Evolutionary conservation across 2,797 vertebrate genomes (phyloP), one percentile per base, ranked within the genome.

Genomic region (Ptychadena robeensis): DNA sequence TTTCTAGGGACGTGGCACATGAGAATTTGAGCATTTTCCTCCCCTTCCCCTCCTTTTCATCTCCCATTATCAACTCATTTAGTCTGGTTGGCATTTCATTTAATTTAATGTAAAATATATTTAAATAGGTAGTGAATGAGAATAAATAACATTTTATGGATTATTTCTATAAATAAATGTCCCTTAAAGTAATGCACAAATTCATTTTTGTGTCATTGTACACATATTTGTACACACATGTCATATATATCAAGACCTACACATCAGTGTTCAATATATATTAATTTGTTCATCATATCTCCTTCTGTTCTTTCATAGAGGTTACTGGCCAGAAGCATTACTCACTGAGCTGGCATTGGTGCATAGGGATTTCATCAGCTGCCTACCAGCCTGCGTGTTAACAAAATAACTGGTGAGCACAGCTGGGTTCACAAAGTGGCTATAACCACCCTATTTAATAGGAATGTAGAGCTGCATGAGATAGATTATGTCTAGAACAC

Each of bases 331-430:
- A 18, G 14, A 22, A 35, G n/a, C 15, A 27, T 35, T 68, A 68
- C 11, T 68, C 25, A 66, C 64, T 66, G 64, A 34, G 64, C 31
- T 53, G 9, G 66, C 22, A 68, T 25, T n/a, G 0, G 11, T 34
- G 66, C 30, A 34, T 11, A 35, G 34, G 5, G 3, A 68, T 37
- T 68, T 35, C 66, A 68, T 37, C 34, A 66, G 64, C 32, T 68
- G 9, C 22, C 66, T 15, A 68, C 66, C 66, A 68, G 66, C 18
- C 9, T 25, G 22, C 11, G n/a, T 37, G 18, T 22, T 68, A 68
- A 35, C 66, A n/a, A 68, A 38, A 68, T 18, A 68, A 68, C 66
- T 37, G 34, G 66, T 68, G 34, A 35, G 9, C 66, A 68, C 66
- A 68, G 66, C 66, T 68, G 66, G 66, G 22, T 68, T 22, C 32